Base-by-base conservation (phyloP, 1,140 invertebrate genomes). In the Laodelphax striatellus region DNA sequence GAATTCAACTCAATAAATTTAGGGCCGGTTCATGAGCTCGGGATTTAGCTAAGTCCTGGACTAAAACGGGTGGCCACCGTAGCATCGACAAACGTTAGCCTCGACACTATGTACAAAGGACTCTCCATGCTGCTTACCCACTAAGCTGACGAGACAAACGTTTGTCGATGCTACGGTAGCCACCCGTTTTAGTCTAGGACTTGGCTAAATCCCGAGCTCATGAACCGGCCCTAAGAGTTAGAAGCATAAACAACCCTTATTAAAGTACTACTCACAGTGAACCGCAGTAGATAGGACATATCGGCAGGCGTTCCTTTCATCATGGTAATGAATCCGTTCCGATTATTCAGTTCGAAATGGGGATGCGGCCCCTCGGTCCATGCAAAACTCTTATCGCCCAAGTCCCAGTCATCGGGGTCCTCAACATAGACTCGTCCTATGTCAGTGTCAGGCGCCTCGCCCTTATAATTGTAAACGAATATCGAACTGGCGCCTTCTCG, bases 371-470 rank as follows among this genome's bases (percentile, higher is more conserved):
- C 66, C 28, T 70, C 67, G 38, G 73, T 71, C 87, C 87, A 90
- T 10, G 73, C 72, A 65, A 94, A 97, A 2, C 76, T 70, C 74
- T 97, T 97, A 69, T 97, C 92, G 0, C 82, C 81, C 44, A 94
- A 72, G 74, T 97, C 94, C 92, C 92, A 96, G 70, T 97, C 94
- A 70, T 97, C 94, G 0, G 82, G 77, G 75, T 97, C 94, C 24
- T 89, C 80, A 0, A 94, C 92, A 72, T 90, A 96, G 1, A 96
- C 92, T 19, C 90, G 76, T 0, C 94, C 94, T 50, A 97, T 91
- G 62, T 86, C 80, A 0, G 86, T 87, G 57, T 86, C 81, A 0
- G 83, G 85, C 0, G 83, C 77, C 61, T 84, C 79, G 11, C 85
- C 85, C 77, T 86, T 87, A 69, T 91, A 96, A 70, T 93, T 94